Percentiles rank a stretch among this genome's conserved stretches.
phyloP scores from a whole-genome alignment of 2,888 invertebrate genomes.

The Silvanus unidentatus region DNA sequence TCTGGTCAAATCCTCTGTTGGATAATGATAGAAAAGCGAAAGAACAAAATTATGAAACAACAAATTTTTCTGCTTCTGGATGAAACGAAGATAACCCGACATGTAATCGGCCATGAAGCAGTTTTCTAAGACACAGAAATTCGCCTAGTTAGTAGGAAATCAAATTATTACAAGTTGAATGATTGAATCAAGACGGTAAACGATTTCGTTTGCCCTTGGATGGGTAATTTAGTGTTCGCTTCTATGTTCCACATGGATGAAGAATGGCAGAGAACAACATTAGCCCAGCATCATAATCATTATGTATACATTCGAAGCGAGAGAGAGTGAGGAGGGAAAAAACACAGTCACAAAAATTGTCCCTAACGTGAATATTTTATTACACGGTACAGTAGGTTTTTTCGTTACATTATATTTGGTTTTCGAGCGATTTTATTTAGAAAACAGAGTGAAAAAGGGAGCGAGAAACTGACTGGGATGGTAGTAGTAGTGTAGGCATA shows the following conservation, averaged over 20 bases:
- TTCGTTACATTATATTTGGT: slow-evolving; percentile 17
- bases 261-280: not conserved
- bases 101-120: slow-evolving; percentile 5
- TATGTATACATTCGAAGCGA: too few species aligned
- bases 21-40: not conserved
- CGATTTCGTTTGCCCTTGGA: slow-evolving; percentile 28
- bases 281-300: too few species aligned
- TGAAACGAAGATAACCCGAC: too few species aligned
- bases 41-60: not conserved
- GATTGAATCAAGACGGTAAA: slow-evolving; percentile 32
- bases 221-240: slow-evolving; percentile 33
- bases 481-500: too few species aligned
- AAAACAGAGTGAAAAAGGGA: not conserved
- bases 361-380: slow-evolving; percentile 27
- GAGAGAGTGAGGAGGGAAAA: too few species aligned
- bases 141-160: slow-evolving; percentile 25
- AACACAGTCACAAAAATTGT: slow-evolving; percentile 15
- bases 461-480: too few species aligned
- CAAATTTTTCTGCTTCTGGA: too few species aligned
- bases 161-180: slow-evolving; percentile 33
- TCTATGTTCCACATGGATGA: slow-evolving; percentile 22
- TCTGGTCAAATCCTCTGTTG: too few species aligned
- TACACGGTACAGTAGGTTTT: slow-evolving; percentile 17
- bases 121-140: slow-evolving; percentile 8
- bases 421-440: not conserved